phyloP scores from a whole-genome alignment of 1,140 invertebrate genomes.

The Halesus radiatus region DNA sequence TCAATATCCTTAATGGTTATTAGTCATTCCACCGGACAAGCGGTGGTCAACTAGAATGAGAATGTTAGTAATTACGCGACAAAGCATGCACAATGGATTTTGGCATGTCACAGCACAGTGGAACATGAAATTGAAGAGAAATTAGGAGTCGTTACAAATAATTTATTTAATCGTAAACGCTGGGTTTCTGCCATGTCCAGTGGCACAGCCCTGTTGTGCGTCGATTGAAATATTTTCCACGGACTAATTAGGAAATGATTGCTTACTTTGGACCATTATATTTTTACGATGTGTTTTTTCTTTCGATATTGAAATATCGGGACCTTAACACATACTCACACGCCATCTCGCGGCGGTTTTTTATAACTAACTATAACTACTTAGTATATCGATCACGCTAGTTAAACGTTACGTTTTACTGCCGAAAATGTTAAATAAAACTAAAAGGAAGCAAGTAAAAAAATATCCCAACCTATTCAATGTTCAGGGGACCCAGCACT shows the following conservation, averaged over 20 bases:
- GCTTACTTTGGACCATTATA: slow-evolving; percentile 52
- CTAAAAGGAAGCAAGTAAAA: too few relatives aligned
- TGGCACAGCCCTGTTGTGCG: slow-evolving; percentile 41
- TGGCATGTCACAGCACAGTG: too few relatives aligned
- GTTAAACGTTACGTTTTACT: slow-evolving; percentile 19
- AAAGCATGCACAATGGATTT: too few relatives aligned
- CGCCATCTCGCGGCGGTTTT: background rate
- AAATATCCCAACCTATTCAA: too few relatives aligned
- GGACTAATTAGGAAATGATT: slow-evolving; percentile 56
- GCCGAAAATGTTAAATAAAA: background rate
- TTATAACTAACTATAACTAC: too few relatives aligned
- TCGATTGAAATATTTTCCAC: slow-evolving; percentile 55
- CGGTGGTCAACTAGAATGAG: too few relatives aligned
- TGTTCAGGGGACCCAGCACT: too few relatives aligned
- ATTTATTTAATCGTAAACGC: slow-evolving; percentile 9
- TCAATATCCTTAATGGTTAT: too few relatives aligned
- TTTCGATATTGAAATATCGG: slow-evolving; percentile 32
- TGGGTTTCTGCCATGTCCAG: background rate
- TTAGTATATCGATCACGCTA: slow-evolving; percentile 30
- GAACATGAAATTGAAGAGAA: too few relatives aligned
- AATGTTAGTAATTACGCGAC: too few relatives aligned
- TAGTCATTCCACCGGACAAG: too few relatives aligned
- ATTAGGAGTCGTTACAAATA: background rate
- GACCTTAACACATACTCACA: slow-evolving; percentile 3
- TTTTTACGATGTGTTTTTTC: slow-evolving; percentile 49